phyloP scores from a whole-genome alignment of 1,140 invertebrate species.

The Temnothorax nylanderi region DNA sequence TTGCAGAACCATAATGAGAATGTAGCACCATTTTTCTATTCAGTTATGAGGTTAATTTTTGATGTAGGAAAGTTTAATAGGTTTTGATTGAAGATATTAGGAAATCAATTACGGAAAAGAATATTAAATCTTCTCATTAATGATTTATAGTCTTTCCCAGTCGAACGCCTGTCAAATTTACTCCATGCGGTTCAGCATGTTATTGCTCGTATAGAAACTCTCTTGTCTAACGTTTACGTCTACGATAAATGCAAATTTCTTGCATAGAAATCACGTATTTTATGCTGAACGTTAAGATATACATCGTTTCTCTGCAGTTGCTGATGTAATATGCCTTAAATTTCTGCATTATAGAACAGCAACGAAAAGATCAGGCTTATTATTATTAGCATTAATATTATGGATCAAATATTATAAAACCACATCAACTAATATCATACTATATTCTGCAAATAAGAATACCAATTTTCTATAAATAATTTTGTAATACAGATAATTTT shows the following conservation, averaged over 20 bases:
- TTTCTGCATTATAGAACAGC: constrained; percentile 6
- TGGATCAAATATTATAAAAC: neutral
- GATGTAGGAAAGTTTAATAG: neutral
- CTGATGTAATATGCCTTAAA: constrained; percentile 1
- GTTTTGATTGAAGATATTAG: neutral
- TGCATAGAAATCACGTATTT: constrained; percentile 54
- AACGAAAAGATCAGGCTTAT: neutral
- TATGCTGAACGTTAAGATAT: constrained; percentile 10
- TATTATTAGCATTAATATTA: constrained; percentile 8
- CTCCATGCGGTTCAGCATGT: neutral
- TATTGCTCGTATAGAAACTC: constrained; percentile 44
- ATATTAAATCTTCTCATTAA: constrained; percentile 32
- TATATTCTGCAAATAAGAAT: neutral
- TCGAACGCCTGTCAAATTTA: constrained; percentile 40
- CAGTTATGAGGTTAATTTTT: neutral
- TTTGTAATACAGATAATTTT: neutral
- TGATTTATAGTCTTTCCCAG: constrained; percentile 39
- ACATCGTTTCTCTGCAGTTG: neutral
- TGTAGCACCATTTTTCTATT: neutral
- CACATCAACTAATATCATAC: neutral
- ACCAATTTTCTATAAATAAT: neutral
- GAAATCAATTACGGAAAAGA: constrained; percentile 28
- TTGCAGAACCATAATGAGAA: neutral
- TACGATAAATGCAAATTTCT: constrained; percentile 50
- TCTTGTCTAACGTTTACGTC: constrained; percentile 52